Conservation (phyloP, 2,113 vertebrate species). For the Chaenogobius annularis region DNA sequence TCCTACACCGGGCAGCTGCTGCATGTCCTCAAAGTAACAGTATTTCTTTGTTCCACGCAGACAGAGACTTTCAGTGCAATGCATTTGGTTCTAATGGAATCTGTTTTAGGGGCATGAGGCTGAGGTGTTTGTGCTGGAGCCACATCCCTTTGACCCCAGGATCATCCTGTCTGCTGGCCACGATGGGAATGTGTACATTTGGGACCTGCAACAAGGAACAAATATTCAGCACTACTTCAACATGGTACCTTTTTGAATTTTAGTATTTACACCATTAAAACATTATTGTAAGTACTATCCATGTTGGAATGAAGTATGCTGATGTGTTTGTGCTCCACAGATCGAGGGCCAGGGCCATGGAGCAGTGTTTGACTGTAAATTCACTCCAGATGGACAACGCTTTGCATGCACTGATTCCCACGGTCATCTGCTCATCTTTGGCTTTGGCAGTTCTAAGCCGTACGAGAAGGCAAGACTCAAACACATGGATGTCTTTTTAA, state of each 20-base stretch:
- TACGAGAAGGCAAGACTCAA: conserved; percentile 87
- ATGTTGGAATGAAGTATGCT: neutral
- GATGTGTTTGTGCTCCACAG: conserved; percentile 61
- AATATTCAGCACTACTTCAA: conserved; percentile 95
- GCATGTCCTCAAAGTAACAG: conserved; percentile 87
- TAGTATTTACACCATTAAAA: neutral
- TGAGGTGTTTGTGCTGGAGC: conserved; percentile 97
- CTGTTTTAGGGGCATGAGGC: conserved; percentile 89
- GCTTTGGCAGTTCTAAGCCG: conserved; percentile 90
- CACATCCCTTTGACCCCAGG: conserved; percentile 93
- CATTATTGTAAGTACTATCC: neutral
- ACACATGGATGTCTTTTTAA: neutral
- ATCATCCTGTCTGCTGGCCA: conserved; percentile 97
- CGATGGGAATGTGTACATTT: conserved; percentile 95
- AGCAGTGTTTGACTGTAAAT: conserved; percentile 97
- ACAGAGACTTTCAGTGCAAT: neutral
- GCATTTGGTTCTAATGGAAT: neutral
- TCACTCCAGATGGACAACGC: conserved; percentile 93
- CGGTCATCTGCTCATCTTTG: conserved; percentile 94
- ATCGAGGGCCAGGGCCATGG: conserved; percentile 97
- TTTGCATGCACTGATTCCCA: conserved; percentile 97
- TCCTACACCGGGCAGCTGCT: conserved; percentile 91
- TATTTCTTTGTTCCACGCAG: neutral
- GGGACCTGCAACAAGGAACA: conserved; percentile 89
- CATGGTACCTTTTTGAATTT: conserved; percentile 77